Evolutionary conservation across 2,113 vertebrate genomes (phyloP), one percentile per base, ranked within the genome.

Genomic region (Myrmecobius fasciatus): DNA sequence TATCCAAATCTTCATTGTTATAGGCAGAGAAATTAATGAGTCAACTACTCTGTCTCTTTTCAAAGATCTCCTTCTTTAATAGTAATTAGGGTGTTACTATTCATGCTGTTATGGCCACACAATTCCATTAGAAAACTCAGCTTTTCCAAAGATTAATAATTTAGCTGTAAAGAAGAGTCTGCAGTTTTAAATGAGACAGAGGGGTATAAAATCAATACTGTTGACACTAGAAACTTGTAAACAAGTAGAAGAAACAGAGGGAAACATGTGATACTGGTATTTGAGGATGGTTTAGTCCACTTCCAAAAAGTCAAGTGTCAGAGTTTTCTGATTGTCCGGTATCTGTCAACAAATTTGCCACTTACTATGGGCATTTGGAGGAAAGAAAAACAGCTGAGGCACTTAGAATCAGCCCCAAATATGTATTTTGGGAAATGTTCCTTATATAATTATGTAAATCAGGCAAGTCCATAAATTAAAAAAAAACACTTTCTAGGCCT

Each of bases 21-120:
- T 89, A 96, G 93, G 92, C 90, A 94, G 92, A 24, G 83, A 96
- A 98, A 98, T 98, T 97, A 98, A 98, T 97, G 96, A 98, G 90
- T 93, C 25, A 53, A 91, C 91, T 91, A 89, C 53, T 97, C 36
- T 91, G 89, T 26, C 49, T 96, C 2, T 5, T 94, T 54, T 97
- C 89, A 95, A 96, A 94, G 48, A 52, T 97, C 89, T 91, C 17
- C 89, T 97, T 67, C 95, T 97, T 52, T 96, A 96, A 91, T 20
- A 75, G 93, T 96, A 98, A 98, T 98, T 98, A 97, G 43, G 95
- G 90, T 92, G 92, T 24, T 83, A 95, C 28, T 95, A 20, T 96
- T 97, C 96, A 94, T 90, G 47, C 8, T 94, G 11, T 92, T 96
- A 90, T 0, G 0, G 88, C 89, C 97, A 96, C 96, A 43, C 93